Conservation (phyloP, 1,140 invertebrate genomes). For the Belonocnema kinseyi region DNA sequence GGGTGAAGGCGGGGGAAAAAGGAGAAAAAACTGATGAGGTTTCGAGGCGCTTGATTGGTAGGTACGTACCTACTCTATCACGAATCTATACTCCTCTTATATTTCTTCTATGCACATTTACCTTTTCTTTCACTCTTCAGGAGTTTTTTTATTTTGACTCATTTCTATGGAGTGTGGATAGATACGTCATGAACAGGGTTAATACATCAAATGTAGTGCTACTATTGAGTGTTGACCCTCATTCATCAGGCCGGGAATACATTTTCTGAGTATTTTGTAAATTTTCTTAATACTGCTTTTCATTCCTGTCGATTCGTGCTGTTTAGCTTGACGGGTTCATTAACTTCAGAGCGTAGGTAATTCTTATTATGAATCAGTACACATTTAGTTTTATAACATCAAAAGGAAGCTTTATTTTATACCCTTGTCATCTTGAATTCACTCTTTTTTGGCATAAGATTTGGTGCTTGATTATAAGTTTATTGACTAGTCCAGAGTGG, state of each 20-base stretch:
- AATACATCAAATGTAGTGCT: conserved; percentile 33
- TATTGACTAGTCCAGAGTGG: background rate
- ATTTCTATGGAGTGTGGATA: conserved; percentile 25
- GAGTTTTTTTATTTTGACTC: conserved; percentile 2
- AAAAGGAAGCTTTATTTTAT: too few relatives aligned
- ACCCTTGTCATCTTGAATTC: too few relatives aligned
- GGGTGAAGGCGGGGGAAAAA: conserved; percentile 57
- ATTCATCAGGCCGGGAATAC: conserved; percentile 1
- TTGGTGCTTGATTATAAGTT: background rate
- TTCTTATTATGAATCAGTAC: too few relatives aligned
- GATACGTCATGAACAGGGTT: conserved; percentile 27
- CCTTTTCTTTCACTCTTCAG: conserved; percentile 42
- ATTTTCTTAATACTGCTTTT: too few relatives aligned
- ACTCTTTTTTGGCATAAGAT: background rate
- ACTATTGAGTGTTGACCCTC: conserved; percentile 23
- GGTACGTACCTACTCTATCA: conserved; percentile 72
- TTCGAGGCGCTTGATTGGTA: conserved; percentile 76
- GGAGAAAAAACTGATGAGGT: conserved; percentile 73
- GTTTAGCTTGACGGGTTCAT: too few relatives aligned
- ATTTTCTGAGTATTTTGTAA: background rate
- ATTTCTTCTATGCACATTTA: conserved; percentile 43
- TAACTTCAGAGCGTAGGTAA: too few relatives aligned
- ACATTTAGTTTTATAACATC: too few relatives aligned
- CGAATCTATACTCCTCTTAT: conserved; percentile 62
- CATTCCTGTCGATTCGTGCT: too few relatives aligned